Conservation (phyloP, 2,888 invertebrate genomes). For the Polietes domitor region DNA sequence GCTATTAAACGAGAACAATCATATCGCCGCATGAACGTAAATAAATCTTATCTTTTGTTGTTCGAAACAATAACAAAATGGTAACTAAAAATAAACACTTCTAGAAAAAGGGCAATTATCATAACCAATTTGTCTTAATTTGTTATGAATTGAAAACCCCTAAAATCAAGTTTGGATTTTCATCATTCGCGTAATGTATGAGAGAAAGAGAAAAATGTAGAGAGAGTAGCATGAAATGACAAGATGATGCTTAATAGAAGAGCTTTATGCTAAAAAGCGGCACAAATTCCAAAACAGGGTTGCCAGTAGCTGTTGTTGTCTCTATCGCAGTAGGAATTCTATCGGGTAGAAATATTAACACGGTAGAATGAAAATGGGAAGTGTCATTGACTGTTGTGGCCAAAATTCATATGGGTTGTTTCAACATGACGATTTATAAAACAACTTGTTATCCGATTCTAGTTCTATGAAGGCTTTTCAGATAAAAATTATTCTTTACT, state of each 20-base stretch:
- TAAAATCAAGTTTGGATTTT: background rate
- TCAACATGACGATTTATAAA: no score
- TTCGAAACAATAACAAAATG: background rate
- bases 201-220: background rate
- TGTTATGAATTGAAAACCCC: background rate
- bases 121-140: background rate
- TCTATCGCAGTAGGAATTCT: no score
- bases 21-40: background rate
- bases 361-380: no score
- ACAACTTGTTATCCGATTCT: no score
- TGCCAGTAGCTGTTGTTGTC: background rate
- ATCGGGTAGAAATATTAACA: no score
- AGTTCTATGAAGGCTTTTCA: no score
- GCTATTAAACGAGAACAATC: background rate
- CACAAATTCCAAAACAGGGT: background rate
- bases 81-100: background rate
- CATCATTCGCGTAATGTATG: background rate
- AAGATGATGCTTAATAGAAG: background rate
- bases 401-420: no score
- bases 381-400: no score
- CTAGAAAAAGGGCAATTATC: background rate
- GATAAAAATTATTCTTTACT: no score
- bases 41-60: background rate
- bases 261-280: slow-evolving; percentile 1
- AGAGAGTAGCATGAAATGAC: background rate